Percentiles rank a stretch among this genome's conserved stretches.
Evolutionary conservation across 1,140 invertebrate species (phyloP).

Genomic region (Mamestra configurata): DNA sequence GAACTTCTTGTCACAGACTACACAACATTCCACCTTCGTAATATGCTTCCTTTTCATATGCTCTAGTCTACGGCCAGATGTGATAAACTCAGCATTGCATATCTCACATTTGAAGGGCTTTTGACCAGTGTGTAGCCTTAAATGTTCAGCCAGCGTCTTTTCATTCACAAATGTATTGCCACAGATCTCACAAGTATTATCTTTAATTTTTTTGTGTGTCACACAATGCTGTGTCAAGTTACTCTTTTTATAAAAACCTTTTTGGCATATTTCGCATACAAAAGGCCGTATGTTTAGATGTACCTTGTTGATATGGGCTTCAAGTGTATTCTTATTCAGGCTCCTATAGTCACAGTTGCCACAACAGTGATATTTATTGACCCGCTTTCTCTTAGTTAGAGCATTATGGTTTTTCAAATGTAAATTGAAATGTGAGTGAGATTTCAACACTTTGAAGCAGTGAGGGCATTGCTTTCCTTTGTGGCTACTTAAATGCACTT

Average conservation of each 20-base stretch:
- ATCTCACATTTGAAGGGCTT: conserved; percentile 73
- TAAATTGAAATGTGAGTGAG: conserved; percentile 59
- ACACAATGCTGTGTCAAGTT: conserved; percentile 70
- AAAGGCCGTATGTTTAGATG: conserved; percentile 70
- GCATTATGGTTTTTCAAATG: conserved; percentile 60
- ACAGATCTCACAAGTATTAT: conserved; percentile 73
- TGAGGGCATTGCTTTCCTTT: conserved; percentile 62
- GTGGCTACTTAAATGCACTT: conserved; percentile 58
- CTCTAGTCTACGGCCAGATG: conserved; percentile 70
- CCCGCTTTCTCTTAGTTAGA: conserved; percentile 48
- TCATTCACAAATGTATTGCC: conserved; percentile 68
- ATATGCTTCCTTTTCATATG: conserved; percentile 74
- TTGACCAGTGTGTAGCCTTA: conserved; percentile 68
- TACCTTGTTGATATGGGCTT: conserved; percentile 73
- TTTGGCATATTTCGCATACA: conserved; percentile 68
- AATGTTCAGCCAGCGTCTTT: conserved; percentile 72
- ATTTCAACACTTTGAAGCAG: conserved; percentile 67
- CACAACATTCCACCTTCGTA: conserved; percentile 66
- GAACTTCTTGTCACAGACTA: conserved; percentile 74
- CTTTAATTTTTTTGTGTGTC: conserved; percentile 64
- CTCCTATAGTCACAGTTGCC: conserved; percentile 67
- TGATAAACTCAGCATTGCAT: conserved; percentile 70
- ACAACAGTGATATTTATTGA: conserved; percentile 60
- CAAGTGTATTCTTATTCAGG: conserved; percentile 67
- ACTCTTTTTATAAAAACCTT: conserved; percentile 76